Conservation (phyloP, 2,113 vertebrate species). For the Pan troglodytes region NHGRI_mPanTro3-v2.1_pri NC_072414.2:16393001-16393500, state of each 20-base stretch:
- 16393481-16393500: background rate
- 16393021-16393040: background rate
- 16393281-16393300: background rate
- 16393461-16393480: background rate
- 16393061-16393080: background rate
- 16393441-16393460: background rate
- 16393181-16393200: background rate
- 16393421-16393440: conserved; percentile 7
- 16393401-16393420: background rate
- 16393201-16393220: background rate
- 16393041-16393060: background rate
- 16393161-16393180: background rate
- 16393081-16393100: background rate
- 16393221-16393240: background rate
- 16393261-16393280: background rate
- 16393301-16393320: conserved; percentile 15
- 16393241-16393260: background rate
- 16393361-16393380: background rate
- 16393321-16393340: conserved; percentile 21
- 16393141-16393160: background rate
- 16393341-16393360: background rate
- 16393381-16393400: background rate
- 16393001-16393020: background rate
- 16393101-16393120: background rate
- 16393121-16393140: background rate